Base-by-base conservation (phyloP, 2,113 vertebrate species). In the Coregonus clupeaformis region DNA sequence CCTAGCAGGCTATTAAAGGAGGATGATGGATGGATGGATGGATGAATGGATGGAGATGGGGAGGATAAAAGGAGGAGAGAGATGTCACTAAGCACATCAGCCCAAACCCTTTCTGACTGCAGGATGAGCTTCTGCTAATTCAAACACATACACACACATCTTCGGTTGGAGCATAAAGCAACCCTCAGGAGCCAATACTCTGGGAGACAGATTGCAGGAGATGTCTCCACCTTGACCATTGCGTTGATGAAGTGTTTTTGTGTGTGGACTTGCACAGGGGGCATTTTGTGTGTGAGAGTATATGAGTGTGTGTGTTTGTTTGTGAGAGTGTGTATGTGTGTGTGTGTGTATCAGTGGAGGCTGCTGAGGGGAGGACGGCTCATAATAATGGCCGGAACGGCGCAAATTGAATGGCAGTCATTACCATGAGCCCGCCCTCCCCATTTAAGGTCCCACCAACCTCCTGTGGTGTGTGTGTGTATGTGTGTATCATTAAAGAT, bases 1-100 rank as follows among this genome's bases (percentile, higher is more conserved):
- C 88, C 88, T 91, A 91, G 90, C 90, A 87, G 88, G 88, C 91
- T 89, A 89, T 90, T 91, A 92, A 89, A 42, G 88, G 77, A 77
- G 82, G 84, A 42, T 72, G 86, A 75, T 77, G 69, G 68, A 77
- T 76, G 78, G 84, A 79, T 63, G 82, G 73, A 42, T 42, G 32
- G 32, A 32, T 32, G 32, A 5, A 32, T 42, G 36, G 32, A 36
- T 36, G 47, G 84, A 80, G 82, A 77, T 60, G 0, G 4, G 32
- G 73, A 80, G 79, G 72, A 68, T 49, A 13, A 24, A 6, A n/a
- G 55, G 20, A 24, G 22, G 73, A 68, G 64, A 30, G 77, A 36
- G 36, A 88, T 85, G 86, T 91, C 87, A 90, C 91, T 89, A 89
- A 83, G 84, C 82, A 84, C 83, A 88, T 89, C 81, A 82, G 69